Conservation (phyloP, 2,888 invertebrate species). For the Orthosia gothica region DNA sequence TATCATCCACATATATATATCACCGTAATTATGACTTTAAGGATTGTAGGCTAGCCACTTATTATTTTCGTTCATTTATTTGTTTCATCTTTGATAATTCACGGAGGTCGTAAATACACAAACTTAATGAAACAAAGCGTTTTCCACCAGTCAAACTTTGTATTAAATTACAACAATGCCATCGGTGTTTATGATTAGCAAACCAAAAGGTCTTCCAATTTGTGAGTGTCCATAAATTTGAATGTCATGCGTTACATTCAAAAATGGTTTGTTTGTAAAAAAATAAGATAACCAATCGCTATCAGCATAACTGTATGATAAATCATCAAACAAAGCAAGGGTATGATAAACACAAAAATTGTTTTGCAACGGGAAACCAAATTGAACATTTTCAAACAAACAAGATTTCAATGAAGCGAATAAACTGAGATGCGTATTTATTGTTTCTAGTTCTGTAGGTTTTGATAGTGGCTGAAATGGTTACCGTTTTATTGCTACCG, state of each 20-base stretch:
- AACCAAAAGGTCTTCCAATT: no score
- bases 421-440: conserved; percentile 60
- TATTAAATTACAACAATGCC: no score
- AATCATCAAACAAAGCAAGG: conserved; percentile 12
- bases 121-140: no score
- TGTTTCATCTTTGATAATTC: no score
- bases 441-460: conserved; percentile 24
- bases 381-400: conserved; percentile 65
- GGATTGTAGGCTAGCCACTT: no score
- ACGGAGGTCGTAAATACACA: no score
- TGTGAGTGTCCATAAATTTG: neutral
- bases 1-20: no score
- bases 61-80: no score
- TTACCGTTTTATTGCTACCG: neutral
- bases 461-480: conserved; percentile 6
- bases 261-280: neutral
- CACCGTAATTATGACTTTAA: no score
- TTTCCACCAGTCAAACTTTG: no score
- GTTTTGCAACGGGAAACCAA: conserved; percentile 60
- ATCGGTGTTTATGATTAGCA: no score
- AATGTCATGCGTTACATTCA: neutral
- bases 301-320: neutral
- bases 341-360: conserved; percentile 30
- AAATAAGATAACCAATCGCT: neutral
- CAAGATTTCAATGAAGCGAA: conserved; percentile 66